Evolutionary conservation across 2,113 vertebrate species (phyloP).

Genomic region (Callipepla californica): DNA sequence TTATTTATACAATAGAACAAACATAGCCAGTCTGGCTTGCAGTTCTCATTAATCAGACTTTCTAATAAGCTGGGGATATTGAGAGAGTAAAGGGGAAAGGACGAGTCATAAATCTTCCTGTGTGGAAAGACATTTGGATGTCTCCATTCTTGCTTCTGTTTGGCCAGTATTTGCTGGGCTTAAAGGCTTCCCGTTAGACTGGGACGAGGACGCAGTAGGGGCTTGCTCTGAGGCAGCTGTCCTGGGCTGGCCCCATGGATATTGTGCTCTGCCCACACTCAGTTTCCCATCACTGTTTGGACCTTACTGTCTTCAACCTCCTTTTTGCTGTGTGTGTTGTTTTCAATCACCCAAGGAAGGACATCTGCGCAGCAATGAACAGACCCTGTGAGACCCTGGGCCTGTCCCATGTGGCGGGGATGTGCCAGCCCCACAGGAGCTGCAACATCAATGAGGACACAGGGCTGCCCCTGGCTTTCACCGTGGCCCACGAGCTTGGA

Average conservation of each 20-base stretch:
- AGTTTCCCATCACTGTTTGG: not conserved
- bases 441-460: constrained; percentile 97
- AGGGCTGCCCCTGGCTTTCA: constrained; percentile 93
- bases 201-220: not conserved
- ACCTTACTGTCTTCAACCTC: not conserved
- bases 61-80: not conserved
- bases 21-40: not conserved
- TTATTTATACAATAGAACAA: not conserved
- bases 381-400: constrained; percentile 95
- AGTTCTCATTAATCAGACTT: constrained; percentile 44
- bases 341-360: constrained; percentile 81
- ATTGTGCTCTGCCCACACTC: not conserved
- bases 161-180: not conserved
- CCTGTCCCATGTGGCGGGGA: constrained; percentile 92
- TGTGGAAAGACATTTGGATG: not conserved
- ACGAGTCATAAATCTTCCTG: not conserved
- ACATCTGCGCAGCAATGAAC: constrained; percentile 94
- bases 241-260: not conserved
- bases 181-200: accelerated
- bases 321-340: constrained; percentile 19
- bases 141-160: not conserved
- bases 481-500: constrained; percentile 94
- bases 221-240: not conserved
- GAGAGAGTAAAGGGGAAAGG: constrained; percentile 5
- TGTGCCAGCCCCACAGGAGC: constrained; percentile 94